Evolutionary conservation across 53 echinoderm and acorn worm genomes (phyloP), one percentile per base, ranked within the genome.

Genomic region (Hippasteria phrygiana): DNA sequence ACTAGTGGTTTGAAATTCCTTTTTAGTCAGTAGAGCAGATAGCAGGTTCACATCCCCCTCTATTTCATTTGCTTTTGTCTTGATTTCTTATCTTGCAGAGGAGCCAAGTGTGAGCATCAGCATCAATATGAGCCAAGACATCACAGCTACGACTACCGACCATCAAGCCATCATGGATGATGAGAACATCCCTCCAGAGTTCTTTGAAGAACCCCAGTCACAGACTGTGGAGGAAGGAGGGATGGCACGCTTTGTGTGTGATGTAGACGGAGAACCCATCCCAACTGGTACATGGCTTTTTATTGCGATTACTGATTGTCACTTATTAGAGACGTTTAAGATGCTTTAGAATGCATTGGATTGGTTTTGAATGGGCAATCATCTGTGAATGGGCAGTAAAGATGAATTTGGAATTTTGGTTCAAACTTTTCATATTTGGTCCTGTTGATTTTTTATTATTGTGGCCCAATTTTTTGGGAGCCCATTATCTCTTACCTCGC

Each of bases 21-120:
- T n/a, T n/a, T n/a, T n/a, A n/a, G n/a, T n/a, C n/a, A n/a, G n/a
- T n/a, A n/a, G n/a, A n/a, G n/a, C n/a, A n/a, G n/a, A n/a, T n/a
- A n/a, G n/a, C n/a, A n/a, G n/a, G n/a, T n/a, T n/a, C n/a, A n/a
- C n/a, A n/a, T n/a, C n/a, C n/a, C n/a, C n/a, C n/a, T n/a, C n/a
- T n/a, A n/a, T n/a, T n/a, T n/a, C n/a, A n/a, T n/a, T n/a, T n/a
- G n/a, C n/a, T n/a, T n/a, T n/a, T n/a, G n/a, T n/a, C n/a, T n/a
- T n/a, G n/a, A n/a, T 42, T 26, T 45, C 37, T 27, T 12, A 65
- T 65, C 43, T 22, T 48, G 43, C 95, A 97, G 95, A 97, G 91
- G 97, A 95, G 81, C 95, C 97, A 26, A 97, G 97, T 63, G 92
- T 93, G 43, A 96, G 95, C 71, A 93, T 96, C 71, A 97, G 97